Evolutionary conservation across 2,888 invertebrate species (phyloP), one percentile per base, ranked within the genome.

Genomic region (Laspeyria flexula): DNA sequence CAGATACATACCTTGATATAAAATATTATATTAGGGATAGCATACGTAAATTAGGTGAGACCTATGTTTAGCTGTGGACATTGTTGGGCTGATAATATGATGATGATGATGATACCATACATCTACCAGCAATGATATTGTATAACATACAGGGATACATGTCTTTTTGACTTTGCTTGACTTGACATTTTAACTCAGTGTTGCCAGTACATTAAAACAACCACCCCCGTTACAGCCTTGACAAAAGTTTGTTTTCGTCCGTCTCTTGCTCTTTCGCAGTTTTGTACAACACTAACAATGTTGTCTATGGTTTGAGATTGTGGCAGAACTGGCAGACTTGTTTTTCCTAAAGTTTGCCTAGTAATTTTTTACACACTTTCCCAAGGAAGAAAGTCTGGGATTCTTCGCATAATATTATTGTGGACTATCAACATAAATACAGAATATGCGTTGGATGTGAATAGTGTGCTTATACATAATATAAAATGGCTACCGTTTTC

Each of bases 401-500:
- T 57, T 47, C 13, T 23, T 39, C 33, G 39, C 43, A 31, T 58
- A 48, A 7, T 7, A n/a, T 39, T 55, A 53, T 57, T 42, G 34
- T 61, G 58, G 41, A 54, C 15, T 43, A 42, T 34, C 30, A 37
- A 43, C 18, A 34, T 33, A 34, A 43, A 48, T 61, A 46, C 50
- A 53, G 58, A 65, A 51, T 65, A 71, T 71, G 71, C 65, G 62
- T 65, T 60, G 71, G 51, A 59, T 71, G 68, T 72, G 51, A 71
- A 65, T 43, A 67, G 55, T 53, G 67, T 57, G 40, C 55, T 13
- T 41, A 54, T 56, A 66, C 48, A 54, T 39, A 60, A 60, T 65
- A 60, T 73, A 93, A 90, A 84, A 94, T 94, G 94, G 94, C 94
- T 80, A 94, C 94, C 84, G 93, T 94, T 62, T 94, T 94, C 77